These are phyloP conservation scores for Phyllostomus hastatus DNA, from an alignment of 2,113 vertebrate species.

Conservation along the genomic window DNA sequence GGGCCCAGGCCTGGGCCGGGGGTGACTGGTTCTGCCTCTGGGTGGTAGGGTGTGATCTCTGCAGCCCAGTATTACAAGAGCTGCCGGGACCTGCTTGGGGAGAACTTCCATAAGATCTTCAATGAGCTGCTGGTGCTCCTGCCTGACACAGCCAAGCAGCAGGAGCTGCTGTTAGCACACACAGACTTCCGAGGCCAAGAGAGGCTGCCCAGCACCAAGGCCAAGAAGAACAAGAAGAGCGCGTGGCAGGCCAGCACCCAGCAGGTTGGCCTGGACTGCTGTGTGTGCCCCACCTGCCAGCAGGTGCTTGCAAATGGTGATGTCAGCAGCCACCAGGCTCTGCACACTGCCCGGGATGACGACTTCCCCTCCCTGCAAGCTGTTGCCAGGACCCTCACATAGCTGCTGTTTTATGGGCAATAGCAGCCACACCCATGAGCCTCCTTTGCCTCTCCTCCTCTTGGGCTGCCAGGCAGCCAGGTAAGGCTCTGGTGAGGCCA, in stretches of 20 bases:
- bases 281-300: slow-evolving; percentile 91
- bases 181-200: slow-evolving; percentile 84
- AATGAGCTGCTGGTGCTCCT: slow-evolving; percentile 94
- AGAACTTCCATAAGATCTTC: slow-evolving; percentile 93
- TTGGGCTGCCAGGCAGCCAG: slow-evolving; percentile 26
- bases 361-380: slow-evolving; percentile 97
- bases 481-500: background rate
- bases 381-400: slow-evolving; percentile 94
- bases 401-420: slow-evolving; percentile 74
- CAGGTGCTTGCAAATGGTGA: slow-evolving; percentile 94
- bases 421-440: background rate
- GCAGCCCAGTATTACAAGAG: slow-evolving; percentile 92
- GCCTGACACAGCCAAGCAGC: slow-evolving; percentile 93
- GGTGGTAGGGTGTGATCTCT: slow-evolving; percentile 89
- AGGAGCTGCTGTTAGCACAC: slow-evolving; percentile 95
- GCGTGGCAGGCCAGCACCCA: slow-evolving; percentile 85
- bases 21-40: background rate
- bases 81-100: slow-evolving; percentile 90
- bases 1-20: background rate
- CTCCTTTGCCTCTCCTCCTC: slow-evolving; percentile 20
- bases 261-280: slow-evolving; percentile 89
- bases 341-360: slow-evolving; percentile 87
- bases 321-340: slow-evolving; percentile 89
- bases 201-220: slow-evolving; percentile 80
- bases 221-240: slow-evolving; percentile 90